Evolutionary conservation across 2,888 invertebrate species (phyloP).

Genomic region (Amphipoea oculea): DNA sequence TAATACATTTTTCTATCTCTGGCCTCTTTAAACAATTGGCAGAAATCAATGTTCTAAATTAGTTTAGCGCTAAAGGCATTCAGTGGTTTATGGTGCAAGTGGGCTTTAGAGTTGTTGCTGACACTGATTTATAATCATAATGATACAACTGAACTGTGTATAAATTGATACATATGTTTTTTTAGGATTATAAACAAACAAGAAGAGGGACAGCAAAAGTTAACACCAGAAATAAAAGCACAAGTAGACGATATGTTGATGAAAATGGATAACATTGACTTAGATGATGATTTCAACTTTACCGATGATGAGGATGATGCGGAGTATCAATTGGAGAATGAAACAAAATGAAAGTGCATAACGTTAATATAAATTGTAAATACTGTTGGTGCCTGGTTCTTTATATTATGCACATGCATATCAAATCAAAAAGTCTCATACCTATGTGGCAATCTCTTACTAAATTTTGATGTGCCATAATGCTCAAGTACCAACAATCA

Average conservation of each 20-base stretch:
- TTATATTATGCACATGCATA: neutral
- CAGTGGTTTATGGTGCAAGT: neutral
- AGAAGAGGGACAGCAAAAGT: constrained; percentile 83
- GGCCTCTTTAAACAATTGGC: neutral
- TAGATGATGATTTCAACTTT: constrained; percentile 72
- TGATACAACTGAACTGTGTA: neutral
- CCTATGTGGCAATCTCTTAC: neutral
- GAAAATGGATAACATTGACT: constrained; percentile 77
- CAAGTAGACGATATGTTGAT: constrained; percentile 77
- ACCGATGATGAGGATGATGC: constrained; percentile 64
- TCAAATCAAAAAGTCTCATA: neutral
- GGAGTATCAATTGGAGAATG: constrained; percentile 39
- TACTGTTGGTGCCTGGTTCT: neutral
- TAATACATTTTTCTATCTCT: neutral
- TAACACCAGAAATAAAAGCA: constrained; percentile 71
- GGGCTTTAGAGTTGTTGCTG: neutral
- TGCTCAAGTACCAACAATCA: neutral
- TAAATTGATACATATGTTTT: too few relatives aligned
- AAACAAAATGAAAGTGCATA: constrained; percentile 41
- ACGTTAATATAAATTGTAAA: neutral
- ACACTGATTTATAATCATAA: neutral
- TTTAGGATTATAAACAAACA: constrained; percentile 84
- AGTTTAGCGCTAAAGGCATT: neutral
- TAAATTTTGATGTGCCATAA: neutral
- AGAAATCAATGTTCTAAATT: neutral